These are phyloP conservation scores for Deroptyus accipitrinus DNA, from an alignment of 2,113 vertebrate species.

Conservation along the genomic window DNA sequence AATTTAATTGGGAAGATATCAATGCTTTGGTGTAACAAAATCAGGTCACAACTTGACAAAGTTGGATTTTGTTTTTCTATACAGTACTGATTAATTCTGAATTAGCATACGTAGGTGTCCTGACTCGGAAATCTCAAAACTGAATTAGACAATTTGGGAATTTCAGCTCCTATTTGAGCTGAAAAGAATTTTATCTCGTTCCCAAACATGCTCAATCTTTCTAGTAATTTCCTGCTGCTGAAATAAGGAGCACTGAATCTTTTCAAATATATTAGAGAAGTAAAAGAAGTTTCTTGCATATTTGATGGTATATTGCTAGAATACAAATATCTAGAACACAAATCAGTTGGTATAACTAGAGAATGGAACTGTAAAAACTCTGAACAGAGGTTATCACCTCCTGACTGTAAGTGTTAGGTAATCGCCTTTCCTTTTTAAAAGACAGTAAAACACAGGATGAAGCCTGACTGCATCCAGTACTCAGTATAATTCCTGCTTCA, in stretches of 20 bases:
- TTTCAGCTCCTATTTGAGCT: background rate
- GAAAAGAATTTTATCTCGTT: background rate
- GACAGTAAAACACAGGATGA: background rate
- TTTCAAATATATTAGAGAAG: background rate
- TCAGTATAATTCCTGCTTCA: background rate
- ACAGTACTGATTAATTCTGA: background rate
- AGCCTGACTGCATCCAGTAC: background rate
- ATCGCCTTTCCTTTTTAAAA: background rate
- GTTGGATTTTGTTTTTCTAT: background rate
- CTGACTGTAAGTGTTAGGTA: background rate
- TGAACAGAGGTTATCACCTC: background rate
- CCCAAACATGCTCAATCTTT: background rate
- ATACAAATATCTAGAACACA: background rate
- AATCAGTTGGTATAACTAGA: background rate
- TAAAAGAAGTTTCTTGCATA: background rate
- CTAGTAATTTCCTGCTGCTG: background rate
- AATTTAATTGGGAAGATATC: background rate
- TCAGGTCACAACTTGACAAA: background rate
- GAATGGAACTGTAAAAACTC: background rate
- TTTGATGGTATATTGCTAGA: background rate
- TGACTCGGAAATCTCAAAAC: background rate
- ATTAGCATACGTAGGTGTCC: background rate
- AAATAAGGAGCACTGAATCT: background rate
- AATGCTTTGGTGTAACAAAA: background rate
- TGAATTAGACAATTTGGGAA: background rate